Percentiles rank a stretch among this genome's conserved stretches.
Conservation (phyloP, 1,140 invertebrate genomes). For the Coelopa frigida region DNA sequence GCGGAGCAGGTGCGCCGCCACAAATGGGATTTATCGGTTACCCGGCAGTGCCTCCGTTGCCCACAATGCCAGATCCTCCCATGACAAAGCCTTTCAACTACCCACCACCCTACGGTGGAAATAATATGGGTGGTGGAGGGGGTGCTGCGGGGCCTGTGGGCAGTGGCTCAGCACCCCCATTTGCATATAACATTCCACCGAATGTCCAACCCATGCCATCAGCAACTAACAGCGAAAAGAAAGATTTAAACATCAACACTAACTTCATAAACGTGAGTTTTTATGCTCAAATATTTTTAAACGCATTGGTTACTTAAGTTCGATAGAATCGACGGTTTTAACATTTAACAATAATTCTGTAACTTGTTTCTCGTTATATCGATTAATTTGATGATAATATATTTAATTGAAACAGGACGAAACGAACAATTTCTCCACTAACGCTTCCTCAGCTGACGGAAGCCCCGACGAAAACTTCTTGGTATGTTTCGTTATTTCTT, state of each 20-base stretch:
- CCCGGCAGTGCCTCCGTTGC: constrained; percentile 59
- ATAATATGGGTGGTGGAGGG: constrained; percentile 14
- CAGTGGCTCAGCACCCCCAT: constrained; percentile 44
- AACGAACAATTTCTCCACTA: constrained; percentile 9
- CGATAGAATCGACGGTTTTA: too few species aligned
- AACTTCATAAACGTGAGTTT: constrained; percentile 51
- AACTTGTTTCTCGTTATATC: too few species aligned
- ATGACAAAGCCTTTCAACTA: constrained; percentile 42
- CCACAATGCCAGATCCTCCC: constrained; percentile 45
- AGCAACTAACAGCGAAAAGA: constrained; percentile 37
- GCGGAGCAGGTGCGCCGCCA: constrained; percentile 58
- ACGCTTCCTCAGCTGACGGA: constrained; percentile 36
- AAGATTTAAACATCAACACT: constrained; percentile 50
- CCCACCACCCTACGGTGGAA: constrained; percentile 26
- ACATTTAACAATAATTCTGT: too few species aligned
- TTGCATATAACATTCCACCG: constrained; percentile 67
- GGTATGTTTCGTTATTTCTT: constrained; percentile 45
- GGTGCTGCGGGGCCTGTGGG: constrained; percentile 15
- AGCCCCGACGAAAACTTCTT: constrained; percentile 52
- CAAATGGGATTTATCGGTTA: constrained; percentile 67
- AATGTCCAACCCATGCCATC: constrained; percentile 30
- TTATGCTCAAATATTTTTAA: constrained; percentile 6
- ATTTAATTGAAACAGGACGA: not conserved
- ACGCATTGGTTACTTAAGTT: not conserved
- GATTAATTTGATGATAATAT: too few species aligned